Conservation (phyloP, 2,888 invertebrate genomes). For the Acleris holmiana region DNA sequence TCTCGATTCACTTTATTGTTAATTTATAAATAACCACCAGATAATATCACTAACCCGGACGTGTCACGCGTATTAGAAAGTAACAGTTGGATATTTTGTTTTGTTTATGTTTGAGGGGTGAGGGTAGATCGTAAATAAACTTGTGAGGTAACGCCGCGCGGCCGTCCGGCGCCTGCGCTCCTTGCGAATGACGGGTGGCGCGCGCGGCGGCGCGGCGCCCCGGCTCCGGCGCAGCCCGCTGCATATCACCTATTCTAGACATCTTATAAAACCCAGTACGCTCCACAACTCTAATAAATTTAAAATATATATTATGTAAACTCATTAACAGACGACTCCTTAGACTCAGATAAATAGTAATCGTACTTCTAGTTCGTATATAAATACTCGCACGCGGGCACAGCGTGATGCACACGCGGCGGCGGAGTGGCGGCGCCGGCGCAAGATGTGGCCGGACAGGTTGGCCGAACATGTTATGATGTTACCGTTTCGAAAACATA, state of each 20-base stretch:
- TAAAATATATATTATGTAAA: constrained; percentile 53
- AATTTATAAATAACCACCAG: constrained; percentile 57
- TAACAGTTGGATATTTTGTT: constrained; percentile 39
- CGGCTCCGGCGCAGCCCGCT: constrained; percentile 50
- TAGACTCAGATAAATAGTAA: constrained; percentile 25
- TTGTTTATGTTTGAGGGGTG: constrained; percentile 43
- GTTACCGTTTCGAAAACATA: constrained; percentile 32
- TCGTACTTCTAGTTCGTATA: constrained; percentile 54
- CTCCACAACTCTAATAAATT: constrained; percentile 54
- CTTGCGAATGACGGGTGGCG: constrained; percentile 62
- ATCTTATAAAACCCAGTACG: constrained; percentile 55
- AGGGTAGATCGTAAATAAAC: constrained; percentile 53
- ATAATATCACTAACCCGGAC: constrained; percentile 65
- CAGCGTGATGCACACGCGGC: constrained; percentile 71
- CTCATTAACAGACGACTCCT: constrained; percentile 55
- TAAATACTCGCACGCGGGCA: constrained; percentile 66
- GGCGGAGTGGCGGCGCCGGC: constrained; percentile 59
- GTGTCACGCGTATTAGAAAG: constrained; percentile 38
- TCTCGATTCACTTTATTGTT: constrained; percentile 55
- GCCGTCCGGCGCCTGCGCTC: constrained; percentile 67
- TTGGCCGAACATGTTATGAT: constrained; percentile 40
- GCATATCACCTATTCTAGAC: constrained; percentile 64
- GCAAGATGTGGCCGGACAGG: constrained; percentile 44
- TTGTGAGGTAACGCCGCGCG: constrained; percentile 50
- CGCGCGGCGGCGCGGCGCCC: constrained; percentile 49